Percentiles rank a stretch among this genome's conserved stretches.
phyloP scores from a whole-genome alignment of 2,888 invertebrate genomes.

The Drymonia ruficornis region DNA sequence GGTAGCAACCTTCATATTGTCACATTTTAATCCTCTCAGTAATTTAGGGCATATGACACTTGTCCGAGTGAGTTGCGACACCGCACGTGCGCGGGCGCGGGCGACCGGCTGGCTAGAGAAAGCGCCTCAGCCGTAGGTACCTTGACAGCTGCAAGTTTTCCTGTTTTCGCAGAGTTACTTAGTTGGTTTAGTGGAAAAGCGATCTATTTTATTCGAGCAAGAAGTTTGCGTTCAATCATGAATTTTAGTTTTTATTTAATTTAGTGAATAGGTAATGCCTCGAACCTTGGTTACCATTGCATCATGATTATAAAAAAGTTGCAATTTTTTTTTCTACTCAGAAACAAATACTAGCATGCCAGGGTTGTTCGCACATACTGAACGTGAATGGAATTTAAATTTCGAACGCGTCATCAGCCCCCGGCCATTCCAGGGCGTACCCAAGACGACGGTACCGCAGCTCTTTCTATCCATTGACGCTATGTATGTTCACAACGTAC shows the following conservation, averaged over 20 bases:
- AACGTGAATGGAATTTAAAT: slow-evolving; percentile 54
- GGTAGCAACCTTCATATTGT: slow-evolving; percentile 18
- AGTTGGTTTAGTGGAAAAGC: slow-evolving; percentile 15
- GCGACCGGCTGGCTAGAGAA: slow-evolving; percentile 58
- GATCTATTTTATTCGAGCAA: not conserved
- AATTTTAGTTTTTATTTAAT: no score
- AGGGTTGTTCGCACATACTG: not conserved
- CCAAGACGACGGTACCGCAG: slow-evolving; percentile 20
- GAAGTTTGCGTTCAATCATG: no score
- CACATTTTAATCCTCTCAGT: slow-evolving; percentile 21
- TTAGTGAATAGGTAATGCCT: no score
- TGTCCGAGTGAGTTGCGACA: slow-evolving; percentile 16
- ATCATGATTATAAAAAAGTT: no score
- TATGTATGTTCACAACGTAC: not conserved
- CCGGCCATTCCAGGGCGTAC: slow-evolving; percentile 52
- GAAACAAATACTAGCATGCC: not conserved
- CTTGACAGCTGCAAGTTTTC: slow-evolving; percentile 44
- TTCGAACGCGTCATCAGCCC: slow-evolving; percentile 50
- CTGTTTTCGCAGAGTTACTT: slow-evolving; percentile 24
- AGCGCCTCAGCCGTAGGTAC: slow-evolving; percentile 51
- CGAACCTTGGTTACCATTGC: no score
- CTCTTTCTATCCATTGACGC: not conserved
- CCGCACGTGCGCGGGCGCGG: slow-evolving; percentile 37
- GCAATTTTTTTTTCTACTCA: not conserved
- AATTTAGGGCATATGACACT: slow-evolving; percentile 27